Percentiles rank a stretch among this genome's conserved stretches.
phyloP scores from a whole-genome alignment of 2,888 invertebrate genomes.

The Ophioninae sp. region DNA sequence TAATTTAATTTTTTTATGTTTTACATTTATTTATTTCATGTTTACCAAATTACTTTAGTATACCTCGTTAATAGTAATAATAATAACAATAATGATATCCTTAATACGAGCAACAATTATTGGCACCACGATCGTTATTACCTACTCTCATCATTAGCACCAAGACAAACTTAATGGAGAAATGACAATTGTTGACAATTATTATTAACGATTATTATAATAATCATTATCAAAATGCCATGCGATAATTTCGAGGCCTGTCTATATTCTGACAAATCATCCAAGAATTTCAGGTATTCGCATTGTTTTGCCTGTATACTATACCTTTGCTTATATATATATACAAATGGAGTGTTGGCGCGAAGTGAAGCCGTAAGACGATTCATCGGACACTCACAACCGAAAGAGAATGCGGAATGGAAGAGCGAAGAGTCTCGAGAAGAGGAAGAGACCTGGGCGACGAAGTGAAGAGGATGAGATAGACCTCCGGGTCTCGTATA shows the following conservation, averaged over 20 bases:
- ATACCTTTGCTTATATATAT: conserved; percentile 8
- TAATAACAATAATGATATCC: no score
- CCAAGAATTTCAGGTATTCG: conserved; percentile 43
- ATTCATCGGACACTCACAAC: conserved; percentile 28
- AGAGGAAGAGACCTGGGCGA: conserved; percentile 40
- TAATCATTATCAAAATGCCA: neutral
- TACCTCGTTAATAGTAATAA: no score
- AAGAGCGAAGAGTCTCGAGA: conserved; percentile 30
- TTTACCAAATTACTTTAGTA: no score
- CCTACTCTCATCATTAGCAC: no score
- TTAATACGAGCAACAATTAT: no score
- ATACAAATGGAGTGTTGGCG: conserved; percentile 13
- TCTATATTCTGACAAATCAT: conserved; percentile 44
- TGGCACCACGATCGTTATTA: no score
- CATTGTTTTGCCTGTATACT: conserved; percentile 4
- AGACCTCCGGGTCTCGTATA: conserved; percentile 54
- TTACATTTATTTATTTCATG: no score
- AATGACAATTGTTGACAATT: no score
- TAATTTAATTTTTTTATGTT: no score
- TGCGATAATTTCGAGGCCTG: neutral
- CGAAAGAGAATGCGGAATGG: conserved; percentile 52
- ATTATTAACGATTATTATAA: no score
- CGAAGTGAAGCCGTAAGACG: conserved; percentile 39
- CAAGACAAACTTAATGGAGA: no score
- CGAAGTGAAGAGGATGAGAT: conserved; percentile 45